Conservation (phyloP, 2,113 vertebrate genomes). For the Mugil cephalus region DNA sequence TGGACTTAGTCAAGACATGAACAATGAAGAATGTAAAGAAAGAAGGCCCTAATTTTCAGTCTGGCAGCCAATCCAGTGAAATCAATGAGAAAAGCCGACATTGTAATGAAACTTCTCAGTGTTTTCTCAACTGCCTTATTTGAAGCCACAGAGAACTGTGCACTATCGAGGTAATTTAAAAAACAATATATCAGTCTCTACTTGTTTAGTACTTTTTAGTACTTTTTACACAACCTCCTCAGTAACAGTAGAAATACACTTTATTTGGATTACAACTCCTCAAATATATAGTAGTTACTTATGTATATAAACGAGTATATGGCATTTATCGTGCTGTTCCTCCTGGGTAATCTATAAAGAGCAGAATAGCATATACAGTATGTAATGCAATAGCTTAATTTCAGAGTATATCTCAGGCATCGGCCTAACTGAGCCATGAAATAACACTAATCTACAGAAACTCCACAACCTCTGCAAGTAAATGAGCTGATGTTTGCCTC, state of each 20-base stretch:
- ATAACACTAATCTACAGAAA: conserved; percentile 27
- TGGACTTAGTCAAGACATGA: conserved; percentile 42
- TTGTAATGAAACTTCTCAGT: no score
- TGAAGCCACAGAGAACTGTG: conserved; percentile 11
- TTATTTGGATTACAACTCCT: conserved; percentile 10
- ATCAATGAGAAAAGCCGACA: conserved; percentile 12
- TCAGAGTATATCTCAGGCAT: conserved; percentile 55
- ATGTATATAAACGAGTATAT: conserved; percentile 51
- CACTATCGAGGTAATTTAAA: background rate
- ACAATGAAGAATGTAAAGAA: conserved; percentile 73
- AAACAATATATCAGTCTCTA: conserved; percentile 3
- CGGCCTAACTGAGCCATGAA: conserved; percentile 57
- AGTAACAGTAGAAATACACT: conserved; percentile 6
- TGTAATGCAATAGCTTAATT: conserved; percentile 45
- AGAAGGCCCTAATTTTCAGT: conserved; percentile 47
- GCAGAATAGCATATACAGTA: conserved; percentile 37
- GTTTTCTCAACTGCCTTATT: conserved; percentile 2
- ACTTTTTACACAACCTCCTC: conserved; percentile 43
- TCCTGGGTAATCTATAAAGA: conserved; percentile 51
- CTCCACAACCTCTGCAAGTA: conserved; percentile 20
- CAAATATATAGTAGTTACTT: conserved; percentile 11
- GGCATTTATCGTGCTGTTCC: conserved; percentile 48
- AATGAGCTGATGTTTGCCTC: conserved; percentile 7
- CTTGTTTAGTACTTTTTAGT: no score
- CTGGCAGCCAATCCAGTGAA: conserved; percentile 17